Percentiles rank a stretch among this genome's conserved stretches.
phyloP scores from a whole-genome alignment of 2,113 vertebrate genomes.

The Apistogramma diplotaenia region DNA sequence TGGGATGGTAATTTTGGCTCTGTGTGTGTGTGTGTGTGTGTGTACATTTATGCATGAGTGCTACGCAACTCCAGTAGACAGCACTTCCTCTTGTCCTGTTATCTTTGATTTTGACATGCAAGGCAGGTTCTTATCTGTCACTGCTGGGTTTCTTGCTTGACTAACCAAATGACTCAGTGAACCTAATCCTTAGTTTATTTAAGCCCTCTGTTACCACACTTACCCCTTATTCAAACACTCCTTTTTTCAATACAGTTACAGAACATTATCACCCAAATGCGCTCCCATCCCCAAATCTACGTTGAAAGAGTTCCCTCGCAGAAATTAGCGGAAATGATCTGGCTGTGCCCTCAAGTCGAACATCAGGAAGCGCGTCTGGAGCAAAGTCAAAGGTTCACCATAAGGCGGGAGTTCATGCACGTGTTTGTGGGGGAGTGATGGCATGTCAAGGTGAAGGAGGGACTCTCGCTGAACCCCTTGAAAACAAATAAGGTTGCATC shows the following conservation, averaged over 20 bases:
- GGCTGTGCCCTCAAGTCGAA: conserved; percentile 15
- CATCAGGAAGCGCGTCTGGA: conserved; percentile 41
- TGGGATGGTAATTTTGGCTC: conserved; percentile 4
- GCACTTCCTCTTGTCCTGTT: conserved; percentile 58
- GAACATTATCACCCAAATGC: background rate
- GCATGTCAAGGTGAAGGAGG: conserved; percentile 57
- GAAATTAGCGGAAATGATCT: conserved; percentile 47
- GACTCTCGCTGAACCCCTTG: conserved; percentile 12
- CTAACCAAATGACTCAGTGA: background rate
- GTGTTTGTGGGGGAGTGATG: conserved; percentile 9
- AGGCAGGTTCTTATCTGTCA: conserved; percentile 51
- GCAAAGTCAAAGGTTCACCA: conserved; percentile 44
- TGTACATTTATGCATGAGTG: conserved; percentile 3
- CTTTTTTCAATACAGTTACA: background rate
- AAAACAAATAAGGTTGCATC: conserved; percentile 21
- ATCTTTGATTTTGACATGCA: conserved; percentile 45
- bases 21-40: background rate
- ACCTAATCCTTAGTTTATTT: background rate
- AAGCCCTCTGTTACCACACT: background rate
- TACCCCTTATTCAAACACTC: background rate
- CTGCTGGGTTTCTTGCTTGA: conserved; percentile 28
- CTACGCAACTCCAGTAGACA: conserved; percentile 32
- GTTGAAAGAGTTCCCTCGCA: conserved; percentile 29
- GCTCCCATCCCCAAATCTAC: conserved; percentile 40
- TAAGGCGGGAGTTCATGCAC: background rate